Conservation (phyloP, 2,888 invertebrate species). For the Callimorpha dominula region DNA sequence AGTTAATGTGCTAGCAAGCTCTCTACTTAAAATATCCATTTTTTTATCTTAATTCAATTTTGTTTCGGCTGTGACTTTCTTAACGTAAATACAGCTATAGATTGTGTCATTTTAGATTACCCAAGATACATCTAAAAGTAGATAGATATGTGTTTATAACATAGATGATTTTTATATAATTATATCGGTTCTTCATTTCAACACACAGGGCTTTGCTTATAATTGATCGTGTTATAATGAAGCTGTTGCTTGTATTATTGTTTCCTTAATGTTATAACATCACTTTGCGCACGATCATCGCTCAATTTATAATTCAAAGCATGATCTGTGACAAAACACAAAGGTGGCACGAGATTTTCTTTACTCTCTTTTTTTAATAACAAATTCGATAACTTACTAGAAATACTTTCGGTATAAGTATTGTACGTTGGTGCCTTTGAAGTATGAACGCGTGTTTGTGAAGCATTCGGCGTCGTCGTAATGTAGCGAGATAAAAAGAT, state of each 20-base stretch:
- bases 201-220: background rate
- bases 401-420: slow-evolving; percentile 13
- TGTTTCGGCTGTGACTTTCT: background rate
- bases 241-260: background rate
- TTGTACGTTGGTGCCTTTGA: slow-evolving; percentile 18
- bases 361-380: slow-evolving; percentile 9
- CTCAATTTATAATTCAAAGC: slow-evolving; percentile 25
- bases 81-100: background rate
- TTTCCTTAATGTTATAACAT: background rate
- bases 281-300: slow-evolving; percentile 26
- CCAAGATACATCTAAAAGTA: background rate
- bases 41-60: background rate
- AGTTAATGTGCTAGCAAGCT: background rate
- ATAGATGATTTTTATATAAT: too few species aligned
- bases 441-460: slow-evolving; percentile 47
- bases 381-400: slow-evolving; percentile 11
- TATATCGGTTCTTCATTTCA: too few species aligned
- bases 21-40: background rate
- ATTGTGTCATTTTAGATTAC: background rate
- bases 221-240: background rate
- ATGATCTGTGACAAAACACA: slow-evolving; percentile 20
- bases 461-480: slow-evolving; percentile 61
- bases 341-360: slow-evolving; percentile 13
- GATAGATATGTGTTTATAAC: too few species aligned
- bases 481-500: slow-evolving; percentile 67